Evolutionary conservation across 2,888 invertebrate genomes (phyloP).

Genomic region (Tetheella fluctuosa): DNA sequence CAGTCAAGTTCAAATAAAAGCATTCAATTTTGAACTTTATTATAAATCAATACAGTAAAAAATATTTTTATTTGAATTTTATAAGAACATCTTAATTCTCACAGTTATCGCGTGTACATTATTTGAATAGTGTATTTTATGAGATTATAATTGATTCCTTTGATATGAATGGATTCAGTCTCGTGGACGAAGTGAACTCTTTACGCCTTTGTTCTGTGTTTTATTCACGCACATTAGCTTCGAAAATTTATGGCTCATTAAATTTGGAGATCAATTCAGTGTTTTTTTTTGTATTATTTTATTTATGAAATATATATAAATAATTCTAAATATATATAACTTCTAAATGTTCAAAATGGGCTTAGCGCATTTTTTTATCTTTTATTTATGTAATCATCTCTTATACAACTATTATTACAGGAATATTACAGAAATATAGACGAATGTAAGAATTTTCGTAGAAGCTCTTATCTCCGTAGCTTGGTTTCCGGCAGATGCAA

Average conservation of each 20-base stretch:
- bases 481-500: neutral
- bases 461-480: no score
- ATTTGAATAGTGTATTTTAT: slow-evolving; percentile 60
- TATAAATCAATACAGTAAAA: neutral
- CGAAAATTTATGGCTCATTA: neutral
- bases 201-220: slow-evolving; percentile 34
- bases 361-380: no score
- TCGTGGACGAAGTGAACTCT: slow-evolving; percentile 54
- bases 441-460: no score
- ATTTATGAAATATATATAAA: no score
- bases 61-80: neutral
- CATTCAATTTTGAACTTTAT: neutral
- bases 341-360: no score
- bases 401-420: no score
- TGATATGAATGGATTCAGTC: slow-evolving; percentile 52
- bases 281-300: neutral
- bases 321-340: no score
- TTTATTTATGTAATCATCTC: no score
- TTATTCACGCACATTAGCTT: slow-evolving; percentile 34
- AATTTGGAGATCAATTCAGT: neutral
- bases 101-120: slow-evolving; percentile 47
- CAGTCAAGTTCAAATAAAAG: neutral
- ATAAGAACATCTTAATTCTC: slow-evolving; percentile 40
- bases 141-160: slow-evolving; percentile 63
- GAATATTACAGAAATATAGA: no score